Evolutionary conservation across 2,113 vertebrate genomes (phyloP).

Genomic region (Epinephelus fuscoguttatus): DNA sequence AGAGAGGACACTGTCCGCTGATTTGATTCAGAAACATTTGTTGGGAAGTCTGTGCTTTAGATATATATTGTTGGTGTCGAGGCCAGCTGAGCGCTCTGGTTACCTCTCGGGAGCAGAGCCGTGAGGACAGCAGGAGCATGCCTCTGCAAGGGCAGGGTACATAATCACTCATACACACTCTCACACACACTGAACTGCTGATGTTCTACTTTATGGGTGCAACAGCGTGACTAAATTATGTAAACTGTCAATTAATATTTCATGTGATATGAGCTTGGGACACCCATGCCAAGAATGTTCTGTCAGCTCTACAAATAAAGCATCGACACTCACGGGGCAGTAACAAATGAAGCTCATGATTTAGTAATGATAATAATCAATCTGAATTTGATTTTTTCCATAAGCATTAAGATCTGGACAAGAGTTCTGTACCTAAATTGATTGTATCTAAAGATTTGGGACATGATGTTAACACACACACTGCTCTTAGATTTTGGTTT

Average conservation of each 20-base stretch:
- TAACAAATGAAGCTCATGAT: background rate
- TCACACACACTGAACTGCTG: constrained; percentile 5
- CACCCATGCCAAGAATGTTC: background rate
- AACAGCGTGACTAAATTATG: constrained; percentile 57
- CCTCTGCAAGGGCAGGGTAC: background rate
- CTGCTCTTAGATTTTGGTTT: background rate
- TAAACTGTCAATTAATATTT: constrained; percentile 58
- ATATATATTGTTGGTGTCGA: constrained; percentile 5
- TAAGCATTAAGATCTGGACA: background rate
- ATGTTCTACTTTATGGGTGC: constrained; percentile 35
- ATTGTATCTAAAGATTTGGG: background rate
- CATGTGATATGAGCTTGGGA: constrained; percentile 1
- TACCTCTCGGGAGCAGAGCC: constrained; percentile 30
- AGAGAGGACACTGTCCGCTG: constrained; percentile 10
- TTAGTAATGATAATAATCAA: background rate
- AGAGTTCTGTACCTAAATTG: background rate
- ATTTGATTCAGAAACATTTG: constrained; percentile 14
- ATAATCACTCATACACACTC: background rate
- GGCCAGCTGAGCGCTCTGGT: constrained; percentile 38
- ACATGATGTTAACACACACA: no score
- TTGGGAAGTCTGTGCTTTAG: constrained; percentile 12
- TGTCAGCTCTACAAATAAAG: constrained; percentile 2
- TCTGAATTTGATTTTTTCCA: background rate
- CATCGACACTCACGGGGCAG: background rate
- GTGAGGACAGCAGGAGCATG: background rate